Evolutionary conservation across 2,888 invertebrate species (phyloP), one percentile per base, ranked within the genome.

Genomic region (Cheilosia variabilis): DNA sequence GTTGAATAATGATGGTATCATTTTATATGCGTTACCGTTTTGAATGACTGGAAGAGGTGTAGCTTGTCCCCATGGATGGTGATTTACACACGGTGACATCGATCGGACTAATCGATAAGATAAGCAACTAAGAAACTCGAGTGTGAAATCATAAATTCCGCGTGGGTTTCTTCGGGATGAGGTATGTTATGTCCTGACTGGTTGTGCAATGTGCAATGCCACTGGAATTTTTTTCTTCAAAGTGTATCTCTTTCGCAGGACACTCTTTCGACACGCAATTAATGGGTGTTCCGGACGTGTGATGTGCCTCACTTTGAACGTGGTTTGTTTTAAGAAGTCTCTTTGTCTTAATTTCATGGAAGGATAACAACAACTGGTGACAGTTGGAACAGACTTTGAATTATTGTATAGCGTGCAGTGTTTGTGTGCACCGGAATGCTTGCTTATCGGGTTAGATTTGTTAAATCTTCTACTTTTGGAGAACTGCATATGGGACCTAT

Each of bases 81-180:
- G 86, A 86, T 77, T 86, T 86, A 86, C 86, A 86, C 76, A 66
- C 62, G 27, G 68, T 77, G 86, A 86, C 86, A 86, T 72, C 45
- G 86, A 86, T 86, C 86, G 80, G 81, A 24, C 62, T 68, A 52
- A 77, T 43, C 24, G 86, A 86, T 86, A 86, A 86, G 81, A 73
- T 86, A 72, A 81, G 71, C 31, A 71, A 81, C 60, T 60, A 34
- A 45, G 80, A 43, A 69, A 79, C 52, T 60, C 60, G 66, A 66
- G 43, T 65, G 80, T 86, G 86, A 86, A 86, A 86, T 86, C 86
- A 81, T 81, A 86, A 86, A 86, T 86, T 81, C 86, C 31, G 72
- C 17, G 86, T 86, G 76, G 72, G 86, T 80, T 57, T 72, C 34
- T 57, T 72, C 34, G 72, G 55, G 43, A 65, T 27, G 65, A 45